Conservation (phyloP, 2,888 invertebrate genomes). For the Icerya purchasi region DNA sequence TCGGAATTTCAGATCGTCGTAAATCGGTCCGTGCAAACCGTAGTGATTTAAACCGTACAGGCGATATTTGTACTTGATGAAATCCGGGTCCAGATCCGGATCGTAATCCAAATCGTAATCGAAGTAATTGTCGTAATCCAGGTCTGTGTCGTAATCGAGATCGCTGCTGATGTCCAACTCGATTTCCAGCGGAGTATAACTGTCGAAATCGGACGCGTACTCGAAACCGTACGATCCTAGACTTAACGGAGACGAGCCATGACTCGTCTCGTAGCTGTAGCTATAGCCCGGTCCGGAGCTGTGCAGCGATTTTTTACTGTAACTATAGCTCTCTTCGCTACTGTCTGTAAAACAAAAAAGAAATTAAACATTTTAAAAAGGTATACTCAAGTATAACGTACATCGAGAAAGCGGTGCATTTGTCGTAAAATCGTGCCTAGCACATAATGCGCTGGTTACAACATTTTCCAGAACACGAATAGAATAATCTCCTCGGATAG, state of each 20-base stretch:
- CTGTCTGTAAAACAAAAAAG: no score
- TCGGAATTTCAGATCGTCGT: constrained; percentile 2
- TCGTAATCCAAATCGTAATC: constrained; percentile 9
- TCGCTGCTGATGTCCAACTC: neutral
- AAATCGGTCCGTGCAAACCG: constrained; percentile 1
- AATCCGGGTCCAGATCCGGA: constrained; percentile 7
- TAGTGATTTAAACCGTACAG: constrained; percentile 10
- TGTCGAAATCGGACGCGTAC: constrained; percentile 10
- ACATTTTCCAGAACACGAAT: no score
- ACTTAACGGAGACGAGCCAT: neutral
- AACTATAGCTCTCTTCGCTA: neutral
- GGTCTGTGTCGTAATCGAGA: neutral
- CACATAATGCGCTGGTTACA: no score
- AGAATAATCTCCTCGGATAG: no score
- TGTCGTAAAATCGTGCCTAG: no score
- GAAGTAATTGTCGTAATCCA: constrained; percentile 1
- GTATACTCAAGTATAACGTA: no score
- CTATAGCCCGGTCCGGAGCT: neutral
- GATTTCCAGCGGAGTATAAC: neutral
- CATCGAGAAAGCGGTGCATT: no score
- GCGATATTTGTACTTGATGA: constrained; percentile 9
- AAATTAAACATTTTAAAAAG: no score
- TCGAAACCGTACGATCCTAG: constrained; percentile 5
- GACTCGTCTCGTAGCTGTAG: neutral
- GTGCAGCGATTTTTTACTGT: no score